A percentile compares a stretch with the other conserved stretches of the same genome.
These are phyloP conservation scores for Aricia artaxerxes DNA, from an alignment of 2,888 invertebrate species.

Conservation along the genomic window DNA sequence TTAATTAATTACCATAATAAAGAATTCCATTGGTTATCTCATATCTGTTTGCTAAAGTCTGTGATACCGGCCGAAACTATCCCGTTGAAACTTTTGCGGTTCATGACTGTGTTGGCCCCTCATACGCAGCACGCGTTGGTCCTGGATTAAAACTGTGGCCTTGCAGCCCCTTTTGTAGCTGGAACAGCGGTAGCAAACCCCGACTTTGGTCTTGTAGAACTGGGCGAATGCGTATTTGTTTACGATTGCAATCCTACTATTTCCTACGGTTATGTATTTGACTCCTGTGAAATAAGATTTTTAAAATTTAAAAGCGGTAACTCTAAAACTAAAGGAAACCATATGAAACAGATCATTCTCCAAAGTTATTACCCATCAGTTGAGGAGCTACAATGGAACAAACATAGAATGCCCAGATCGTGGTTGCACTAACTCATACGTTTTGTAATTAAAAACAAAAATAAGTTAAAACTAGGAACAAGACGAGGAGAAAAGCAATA, in stretches of 20 bases:
- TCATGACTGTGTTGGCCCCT: neutral
- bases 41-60: neutral
- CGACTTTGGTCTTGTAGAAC: neutral
- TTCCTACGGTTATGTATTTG: neutral
- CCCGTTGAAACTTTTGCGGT: neutral
- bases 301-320: neutral
- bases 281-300: neutral
- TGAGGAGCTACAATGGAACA: too few species aligned
- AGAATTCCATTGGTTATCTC: neutral
- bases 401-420: too few species aligned
- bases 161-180: slow-evolving; percentile 5
- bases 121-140: neutral
- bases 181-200: neutral
- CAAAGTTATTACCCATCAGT: too few species aligned
- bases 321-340: too few species aligned
- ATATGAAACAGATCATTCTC: too few species aligned
- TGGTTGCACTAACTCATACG: too few species aligned
- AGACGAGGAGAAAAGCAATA: neutral
- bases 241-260: neutral
- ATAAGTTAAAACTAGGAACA: neutral
- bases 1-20: too few species aligned
- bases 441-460: too few species aligned
- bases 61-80: neutral
- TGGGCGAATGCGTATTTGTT: neutral
- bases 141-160: neutral